Evolutionary conservation across 1,140 invertebrate species (phyloP).

Genomic region (Lanistes nyassanus): DNA sequence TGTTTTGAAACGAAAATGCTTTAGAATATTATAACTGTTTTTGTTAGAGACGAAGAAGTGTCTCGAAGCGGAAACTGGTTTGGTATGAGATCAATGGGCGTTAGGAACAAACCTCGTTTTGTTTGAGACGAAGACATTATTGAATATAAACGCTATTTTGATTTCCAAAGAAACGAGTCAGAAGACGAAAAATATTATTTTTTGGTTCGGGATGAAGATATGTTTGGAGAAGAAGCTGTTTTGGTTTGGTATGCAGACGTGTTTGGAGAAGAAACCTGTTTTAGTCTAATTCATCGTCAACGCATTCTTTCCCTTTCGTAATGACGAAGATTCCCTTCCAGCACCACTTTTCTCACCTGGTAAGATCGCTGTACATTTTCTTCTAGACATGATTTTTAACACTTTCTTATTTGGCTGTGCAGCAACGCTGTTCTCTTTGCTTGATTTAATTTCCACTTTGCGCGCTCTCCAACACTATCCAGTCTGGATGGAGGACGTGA

Average conservation of each 20-base stretch:
- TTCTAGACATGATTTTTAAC: not conserved
- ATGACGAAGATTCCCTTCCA: not conserved
- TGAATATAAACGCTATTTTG: no score
- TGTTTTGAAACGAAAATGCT: no score
- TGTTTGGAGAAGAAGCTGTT: no score
- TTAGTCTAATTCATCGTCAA: not conserved
- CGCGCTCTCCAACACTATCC: not conserved
- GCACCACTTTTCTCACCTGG: not conserved
- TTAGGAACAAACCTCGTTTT: no score
- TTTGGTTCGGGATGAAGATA: no score
- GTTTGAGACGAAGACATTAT: no score
- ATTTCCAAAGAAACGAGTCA: no score
- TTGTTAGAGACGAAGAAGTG: no score
- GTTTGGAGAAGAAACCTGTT: not conserved
- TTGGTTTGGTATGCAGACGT: not conserved
- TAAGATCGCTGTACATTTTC: not conserved
- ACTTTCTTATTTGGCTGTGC: not conserved
- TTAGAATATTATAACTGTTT: no score
- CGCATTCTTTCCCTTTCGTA: not conserved
- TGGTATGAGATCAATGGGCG: no score
- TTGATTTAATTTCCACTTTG: not conserved
- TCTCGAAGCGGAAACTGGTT: no score
- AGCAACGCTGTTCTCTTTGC: not conserved
- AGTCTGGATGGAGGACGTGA: not conserved
- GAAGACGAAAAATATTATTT: no score